phyloP scores from a whole-genome alignment of 2,113 vertebrate genomes.

The Perccottus glenii region DNA sequence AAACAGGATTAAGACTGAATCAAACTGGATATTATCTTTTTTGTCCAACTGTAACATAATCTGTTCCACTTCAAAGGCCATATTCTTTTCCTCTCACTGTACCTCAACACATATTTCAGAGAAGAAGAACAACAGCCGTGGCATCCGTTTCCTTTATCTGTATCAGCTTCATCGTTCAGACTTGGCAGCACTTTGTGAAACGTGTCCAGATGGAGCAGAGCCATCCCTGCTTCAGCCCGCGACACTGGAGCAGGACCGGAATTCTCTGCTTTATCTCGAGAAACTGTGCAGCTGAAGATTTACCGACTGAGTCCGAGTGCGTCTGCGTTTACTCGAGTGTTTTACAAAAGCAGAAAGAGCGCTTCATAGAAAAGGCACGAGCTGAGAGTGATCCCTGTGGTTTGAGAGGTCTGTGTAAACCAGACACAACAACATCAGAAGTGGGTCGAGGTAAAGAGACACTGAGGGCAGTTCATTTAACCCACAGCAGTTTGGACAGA shows the following conservation, averaged over 20 bases:
- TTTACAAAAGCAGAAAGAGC: constrained; percentile 50
- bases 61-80: neutral
- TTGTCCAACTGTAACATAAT: no score
- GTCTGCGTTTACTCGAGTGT: constrained; percentile 62
- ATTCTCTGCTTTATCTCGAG: constrained; percentile 52
- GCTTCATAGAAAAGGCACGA: constrained; percentile 70
- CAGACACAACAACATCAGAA: constrained; percentile 13
- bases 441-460: no score
- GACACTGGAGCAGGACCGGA: constrained; percentile 34
- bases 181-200: constrained; percentile 56
- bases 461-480: no score
- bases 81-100: no score
- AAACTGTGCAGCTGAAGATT: constrained; percentile 59
- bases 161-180: constrained; percentile 29
- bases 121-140: constrained; percentile 34
- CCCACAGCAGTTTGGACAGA: no score
- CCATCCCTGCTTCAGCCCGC: constrained; percentile 44
- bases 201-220: constrained; percentile 57
- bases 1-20: no score
- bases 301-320: constrained; percentile 56
- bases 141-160: constrained; percentile 27
- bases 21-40: no score
- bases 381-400: constrained; percentile 58
- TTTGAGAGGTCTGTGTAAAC: constrained; percentile 36
- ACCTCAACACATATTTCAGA: constrained; percentile 16